Evolutionary conservation across 2,113 vertebrate species (phyloP).

Genomic region (Silurus glanis): DNA sequence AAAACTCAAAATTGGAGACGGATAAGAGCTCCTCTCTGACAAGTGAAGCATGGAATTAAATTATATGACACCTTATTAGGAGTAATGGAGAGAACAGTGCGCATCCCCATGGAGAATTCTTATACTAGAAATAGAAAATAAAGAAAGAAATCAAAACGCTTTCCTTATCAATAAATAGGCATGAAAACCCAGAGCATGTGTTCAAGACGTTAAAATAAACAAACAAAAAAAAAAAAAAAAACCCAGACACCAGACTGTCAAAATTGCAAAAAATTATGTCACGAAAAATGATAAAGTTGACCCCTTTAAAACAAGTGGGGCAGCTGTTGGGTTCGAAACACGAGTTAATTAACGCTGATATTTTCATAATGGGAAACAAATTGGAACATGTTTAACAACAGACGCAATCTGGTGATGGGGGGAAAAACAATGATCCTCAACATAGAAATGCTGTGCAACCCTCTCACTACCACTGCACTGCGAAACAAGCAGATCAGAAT

Average conservation of each 20-base stretch:
- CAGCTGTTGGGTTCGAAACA: conserved; percentile 62
- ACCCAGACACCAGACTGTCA: background rate
- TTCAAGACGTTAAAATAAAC: background rate
- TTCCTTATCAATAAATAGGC: conserved; percentile 18
- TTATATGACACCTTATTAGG: conserved; percentile 82
- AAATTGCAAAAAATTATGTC: background rate
- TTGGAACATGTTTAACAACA: conserved; percentile 76
- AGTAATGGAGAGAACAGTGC: conserved; percentile 71
- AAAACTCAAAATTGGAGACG: conserved; percentile 77
- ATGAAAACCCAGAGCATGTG: background rate
- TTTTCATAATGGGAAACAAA: conserved; percentile 79
- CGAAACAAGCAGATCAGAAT: background rate
- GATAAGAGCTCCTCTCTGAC: conserved; percentile 74
- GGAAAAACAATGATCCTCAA: conserved; percentile 69
- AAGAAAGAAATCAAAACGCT: background rate
- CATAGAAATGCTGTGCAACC: background rate
- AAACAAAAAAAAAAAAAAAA: background rate
- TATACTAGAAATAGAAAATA: conserved; percentile 10
- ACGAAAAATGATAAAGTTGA: conserved; percentile 1
- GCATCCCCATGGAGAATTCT: conserved; percentile 54
- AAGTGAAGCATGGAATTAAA: conserved; percentile 82
- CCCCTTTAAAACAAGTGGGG: conserved; percentile 63
- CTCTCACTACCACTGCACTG: background rate
- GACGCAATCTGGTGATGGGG: conserved; percentile 59
- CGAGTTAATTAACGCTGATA: conserved; percentile 74